Base-by-base conservation (phyloP, 2,888 invertebrate species). In the Agrotis segetum region DNA sequence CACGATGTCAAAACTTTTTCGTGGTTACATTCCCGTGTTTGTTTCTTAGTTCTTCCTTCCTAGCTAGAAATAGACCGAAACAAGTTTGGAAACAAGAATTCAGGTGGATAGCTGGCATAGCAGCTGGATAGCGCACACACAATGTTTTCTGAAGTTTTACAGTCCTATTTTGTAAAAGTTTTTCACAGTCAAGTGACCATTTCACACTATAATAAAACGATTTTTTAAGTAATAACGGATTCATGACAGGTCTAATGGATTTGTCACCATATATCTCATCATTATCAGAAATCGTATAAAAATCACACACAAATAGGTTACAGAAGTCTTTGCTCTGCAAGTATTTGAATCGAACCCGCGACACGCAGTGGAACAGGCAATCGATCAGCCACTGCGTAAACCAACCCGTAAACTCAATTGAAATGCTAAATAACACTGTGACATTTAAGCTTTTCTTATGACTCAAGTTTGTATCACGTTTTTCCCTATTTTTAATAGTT, bases 1-100 rank as follows among this genome's bases (percentile, higher is more conserved):
- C 44, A 17, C 46, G 40, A 59, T 71, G 49, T 16, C 71, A 53
- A 78, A 77, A 74, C 58, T 59, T 74, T 62, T 71, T 63, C 58
- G 21, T 59, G 44, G 60, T 55, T 49, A 71, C 29, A 14, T 46
- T 77, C 62, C 4, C 52, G 16, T 53, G 44, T 78, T 71, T 62
- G 47, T 47, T 44, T 52, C 49, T 50, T 47, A 29, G 19, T 24
- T 34, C 21, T 69, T 61, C 24, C 40, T 34, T 69, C 49, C 21
- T 50, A 21, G 2, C 24, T 77, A 40, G n/a, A 50, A 34, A 49
- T 46, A 46, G n/a, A 56, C 9, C 1, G 1, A 14, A 16, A 19
- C 14, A 19, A 56, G 44, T 69, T 74, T 34, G 19, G 1, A 19
- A 50, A 46, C 13, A 61, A 67, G 40, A 52, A 40, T 68, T 68